Base-by-base conservation (phyloP, 2,113 vertebrate species). In the Eleginops maclovinus region DNA sequence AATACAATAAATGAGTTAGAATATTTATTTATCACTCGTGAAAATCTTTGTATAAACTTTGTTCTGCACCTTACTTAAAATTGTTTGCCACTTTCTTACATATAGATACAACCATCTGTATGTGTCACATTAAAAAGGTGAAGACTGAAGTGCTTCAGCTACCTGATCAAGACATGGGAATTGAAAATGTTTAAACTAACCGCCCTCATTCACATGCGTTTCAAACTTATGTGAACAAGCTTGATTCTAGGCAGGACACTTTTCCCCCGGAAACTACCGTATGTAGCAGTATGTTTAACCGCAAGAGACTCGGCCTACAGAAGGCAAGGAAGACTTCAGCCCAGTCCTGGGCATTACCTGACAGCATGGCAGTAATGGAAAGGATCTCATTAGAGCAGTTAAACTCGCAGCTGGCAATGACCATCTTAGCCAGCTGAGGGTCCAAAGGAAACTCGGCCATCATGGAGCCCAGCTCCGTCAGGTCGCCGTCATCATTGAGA, bases 301-400 rank as follows among this genome's bases (percentile, higher is more conserved):
- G 28, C 15, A 26, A 69, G 41, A 73, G 60, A 58, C 46, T 40
- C 60, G 58, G 81, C 81, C 81, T 69, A 79, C 16, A 81, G 82
- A 61, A 77, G 85, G 83, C 60, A 69, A 87, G 83, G 68, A 75
- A 80, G 81, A 76, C 22, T 87, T 84, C 80, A 79, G 90, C 90
- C 90, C 95, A 94, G 91, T 93, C 79, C 94, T 94, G 95, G 94
- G 93, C 95, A 97, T 98, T 99, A 99, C 98, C 98, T 99, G 98
- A 99, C 96, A 99, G 93, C 98, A 99, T 99, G 92, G 98, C 98
- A 89, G 98, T 99, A 94, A 99, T 99, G 94, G 98, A 99, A 85
- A 99, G 97, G 95, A 99, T 98, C 97, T 99, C 98, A 73, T 99
- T 99, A 93, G 98, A 99, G 95, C 98, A 99, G 96, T 99, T 99